phyloP scores from a whole-genome alignment of 2,888 invertebrate genomes.

The Megaustenia siamemsis region DNA sequence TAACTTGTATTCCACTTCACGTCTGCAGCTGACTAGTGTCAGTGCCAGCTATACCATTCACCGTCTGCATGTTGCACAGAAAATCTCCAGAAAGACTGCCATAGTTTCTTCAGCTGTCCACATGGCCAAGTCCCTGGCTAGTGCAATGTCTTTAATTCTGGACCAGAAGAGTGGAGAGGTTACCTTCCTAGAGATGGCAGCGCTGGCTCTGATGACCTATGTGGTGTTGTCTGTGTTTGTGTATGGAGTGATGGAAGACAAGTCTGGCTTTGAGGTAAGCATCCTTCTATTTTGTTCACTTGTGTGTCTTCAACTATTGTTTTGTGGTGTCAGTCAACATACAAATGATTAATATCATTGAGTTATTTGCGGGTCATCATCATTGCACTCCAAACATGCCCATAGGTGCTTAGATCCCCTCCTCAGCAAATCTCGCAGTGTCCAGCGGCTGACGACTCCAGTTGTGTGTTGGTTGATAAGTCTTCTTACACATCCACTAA shows the following conservation, averaged over 20 bases:
- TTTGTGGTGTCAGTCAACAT: not conserved
- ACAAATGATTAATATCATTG: too few species aligned
- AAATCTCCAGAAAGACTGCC: conserved; percentile 61
- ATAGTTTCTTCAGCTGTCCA: conserved; percentile 66
- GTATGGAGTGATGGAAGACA: conserved; percentile 60
- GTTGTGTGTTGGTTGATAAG: too few species aligned
- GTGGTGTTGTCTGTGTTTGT: conserved; percentile 62
- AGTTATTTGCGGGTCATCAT: too few species aligned
- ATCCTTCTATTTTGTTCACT: not conserved
- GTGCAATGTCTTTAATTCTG: conserved; percentile 59
- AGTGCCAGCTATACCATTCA: conserved; percentile 68
- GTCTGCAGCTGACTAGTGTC: conserved; percentile 65
- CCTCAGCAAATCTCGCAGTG: too few species aligned
- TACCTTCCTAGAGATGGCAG: conserved; percentile 39
- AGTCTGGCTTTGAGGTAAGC: conserved; percentile 57
- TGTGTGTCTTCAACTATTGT: not conserved
- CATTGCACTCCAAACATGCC: too few species aligned
- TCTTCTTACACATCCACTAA: too few species aligned
- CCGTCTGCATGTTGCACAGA: conserved; percentile 68
- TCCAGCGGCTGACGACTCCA: too few species aligned
- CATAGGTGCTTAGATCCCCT: too few species aligned
- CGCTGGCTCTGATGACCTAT: conserved; percentile 46
- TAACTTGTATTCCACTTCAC: conserved; percentile 65
- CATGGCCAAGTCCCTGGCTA: conserved; percentile 65
- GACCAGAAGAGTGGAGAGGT: conserved; percentile 54